Conservation (phyloP, 2,888 invertebrate species). For the Imbricaverruca yamaguchii region DNA sequence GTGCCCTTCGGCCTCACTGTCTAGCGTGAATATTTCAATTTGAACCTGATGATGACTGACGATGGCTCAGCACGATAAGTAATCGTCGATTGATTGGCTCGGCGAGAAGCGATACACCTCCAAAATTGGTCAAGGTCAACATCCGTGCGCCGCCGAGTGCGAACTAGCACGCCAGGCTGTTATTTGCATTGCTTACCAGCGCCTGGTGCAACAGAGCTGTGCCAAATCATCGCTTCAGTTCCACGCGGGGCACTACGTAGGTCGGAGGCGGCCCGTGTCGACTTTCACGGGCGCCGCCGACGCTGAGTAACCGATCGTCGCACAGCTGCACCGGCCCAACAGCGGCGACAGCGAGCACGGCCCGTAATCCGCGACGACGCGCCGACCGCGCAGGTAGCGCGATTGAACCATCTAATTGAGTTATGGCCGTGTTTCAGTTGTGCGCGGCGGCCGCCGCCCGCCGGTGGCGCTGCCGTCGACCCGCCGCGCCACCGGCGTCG, state of each 20-base stretch:
- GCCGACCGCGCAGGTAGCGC: not conserved
- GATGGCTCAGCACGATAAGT: too few relatives aligned
- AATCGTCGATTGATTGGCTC: too few relatives aligned
- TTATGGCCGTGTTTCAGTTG: not conserved
- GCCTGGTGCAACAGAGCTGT: too few relatives aligned
- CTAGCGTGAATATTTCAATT: too few relatives aligned
- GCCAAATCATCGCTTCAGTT: too few relatives aligned
- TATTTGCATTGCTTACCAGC: too few relatives aligned
- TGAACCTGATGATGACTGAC: too few relatives aligned
- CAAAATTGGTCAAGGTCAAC: too few relatives aligned
- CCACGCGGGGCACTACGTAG: not conserved
- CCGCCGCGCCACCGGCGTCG: not conserved
- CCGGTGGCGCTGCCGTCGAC: not conserved
- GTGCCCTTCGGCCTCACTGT: too few relatives aligned
- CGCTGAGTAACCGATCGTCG: not conserved
- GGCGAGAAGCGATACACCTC: too few relatives aligned
- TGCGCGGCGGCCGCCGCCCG: not conserved
- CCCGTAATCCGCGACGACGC: not conserved
- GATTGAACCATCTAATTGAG: not conserved
- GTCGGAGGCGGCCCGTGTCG: not conserved
- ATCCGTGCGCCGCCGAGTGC: too few relatives aligned
- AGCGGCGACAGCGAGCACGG: not conserved
- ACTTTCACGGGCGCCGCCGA: not conserved
- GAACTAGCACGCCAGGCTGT: too few relatives aligned
- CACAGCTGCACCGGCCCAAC: not conserved